Evolutionary conservation across 2,888 invertebrate species (phyloP), one percentile per base, ranked within the genome.

Genomic region (Auanema freiburgensis): DNA sequence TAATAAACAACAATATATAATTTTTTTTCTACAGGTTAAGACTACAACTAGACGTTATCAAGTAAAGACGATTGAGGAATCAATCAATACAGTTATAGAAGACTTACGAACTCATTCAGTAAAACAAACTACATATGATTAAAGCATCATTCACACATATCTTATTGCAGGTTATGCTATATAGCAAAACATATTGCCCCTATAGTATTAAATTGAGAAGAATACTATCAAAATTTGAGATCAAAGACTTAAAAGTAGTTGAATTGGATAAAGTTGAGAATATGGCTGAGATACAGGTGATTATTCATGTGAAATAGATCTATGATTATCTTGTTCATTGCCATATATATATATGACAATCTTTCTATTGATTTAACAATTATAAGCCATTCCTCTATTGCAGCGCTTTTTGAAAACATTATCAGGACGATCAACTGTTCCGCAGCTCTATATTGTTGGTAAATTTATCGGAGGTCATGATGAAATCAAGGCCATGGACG

Each of bases 161-260:
- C 16, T 23, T 42, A n/a, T 44, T 72, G 57, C 25, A 77, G 72
- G 78, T 77, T 10, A 77, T 74, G 69, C 61, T 79, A 12, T 79
- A 73, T 69, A 74, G 74, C 46, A 79, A 79, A 61, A 77, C 79
- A 16, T 79, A 78, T 59, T 79, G 79, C 50, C 77, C 77, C 33
- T 79, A 67, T 65, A 74, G 74, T 57, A 70, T 69, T 33, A 16
- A 66, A n/a, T 53, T 79, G 57, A 79, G 78, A 63, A 33, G 42
- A 10, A 64, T 79, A 16, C 61, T 79, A 16, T 50, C 61, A 10
- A 68, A 68, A 40, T 79, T 77, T 58, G 63, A 71, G 14, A 76
- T 79, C 41, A 63, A 71, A 41, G 79, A 78, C 53, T 65, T 78
- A 55, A 72, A 79, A 44, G 68, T 76, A 11, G 60, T 77, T 3